phyloP scores from a whole-genome alignment of 2,797 vertebrate genomes.

The Xyrichtys novacula region DNA sequence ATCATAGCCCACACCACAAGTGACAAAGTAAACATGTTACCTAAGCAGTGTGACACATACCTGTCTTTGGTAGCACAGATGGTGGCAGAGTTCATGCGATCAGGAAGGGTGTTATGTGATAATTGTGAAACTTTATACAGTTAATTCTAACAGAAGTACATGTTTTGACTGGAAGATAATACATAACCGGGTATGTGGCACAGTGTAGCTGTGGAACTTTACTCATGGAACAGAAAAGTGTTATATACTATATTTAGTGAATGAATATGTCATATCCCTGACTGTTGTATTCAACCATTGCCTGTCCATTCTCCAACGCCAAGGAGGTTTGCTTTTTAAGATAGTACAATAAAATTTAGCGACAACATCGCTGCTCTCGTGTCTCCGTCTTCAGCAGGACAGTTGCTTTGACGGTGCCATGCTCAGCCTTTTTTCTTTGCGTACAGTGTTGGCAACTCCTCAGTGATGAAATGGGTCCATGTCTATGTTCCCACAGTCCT shows the following conservation, averaged over 20 bases:
- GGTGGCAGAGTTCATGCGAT: not conserved
- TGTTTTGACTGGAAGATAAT: not conserved
- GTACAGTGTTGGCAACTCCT: no score
- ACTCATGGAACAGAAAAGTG: not conserved
- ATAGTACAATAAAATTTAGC: no score
- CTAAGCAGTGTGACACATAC: not conserved
- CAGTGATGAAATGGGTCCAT: no score
- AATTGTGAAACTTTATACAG: not conserved
- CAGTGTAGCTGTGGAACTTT: not conserved
- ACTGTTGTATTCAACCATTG: not conserved
- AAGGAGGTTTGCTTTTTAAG: no score
- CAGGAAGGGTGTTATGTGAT: not conserved
- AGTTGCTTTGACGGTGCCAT: no score
- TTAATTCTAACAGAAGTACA: not conserved
- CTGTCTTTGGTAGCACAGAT: not conserved
- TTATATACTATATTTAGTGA: not conserved
- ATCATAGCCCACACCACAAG: not conserved
- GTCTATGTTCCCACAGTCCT: no score
- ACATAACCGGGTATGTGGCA: no score
- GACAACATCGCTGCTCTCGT: no score
- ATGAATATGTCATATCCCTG: not conserved
- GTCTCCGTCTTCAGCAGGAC: no score
- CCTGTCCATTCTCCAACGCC: not conserved
- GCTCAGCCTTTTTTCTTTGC: no score
- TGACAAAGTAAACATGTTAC: conserved; percentile 25